A percentile compares a stretch with the other conserved stretches of the same genome.
These are phyloP conservation scores for Hydra vulgaris DNA, from an alignment of 30 jellyfish, hydroid and myxozoan genomes.

Conservation along the genomic window DNA sequence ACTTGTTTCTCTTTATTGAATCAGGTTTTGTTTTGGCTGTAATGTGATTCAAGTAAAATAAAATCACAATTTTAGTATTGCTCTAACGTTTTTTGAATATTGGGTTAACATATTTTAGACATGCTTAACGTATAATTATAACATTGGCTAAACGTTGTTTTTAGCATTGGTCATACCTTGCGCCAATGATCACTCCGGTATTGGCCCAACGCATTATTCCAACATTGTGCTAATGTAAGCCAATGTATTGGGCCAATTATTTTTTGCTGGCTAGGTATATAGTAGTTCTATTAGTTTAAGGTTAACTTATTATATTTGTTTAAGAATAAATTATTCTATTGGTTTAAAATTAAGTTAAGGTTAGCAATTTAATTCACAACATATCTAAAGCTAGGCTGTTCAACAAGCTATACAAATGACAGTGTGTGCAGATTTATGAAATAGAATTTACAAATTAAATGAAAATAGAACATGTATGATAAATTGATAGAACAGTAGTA, in stretches of 20 bases:
- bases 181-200: not conserved
- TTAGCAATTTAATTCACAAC: no score
- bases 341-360: no score
- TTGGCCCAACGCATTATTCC: not conserved
- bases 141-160: not conserved
- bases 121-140: not conserved
- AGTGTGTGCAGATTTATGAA: no score
- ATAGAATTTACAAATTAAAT: no score
- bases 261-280: not conserved
- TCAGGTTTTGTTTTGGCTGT: not conserved
- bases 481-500: no score
- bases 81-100: not conserved
- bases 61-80: not conserved
- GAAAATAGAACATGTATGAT: no score
- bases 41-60: not conserved
- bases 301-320: no score
- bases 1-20: not conserved
- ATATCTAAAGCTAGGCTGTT: no score
- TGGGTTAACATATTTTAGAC: not conserved
- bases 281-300: no score
- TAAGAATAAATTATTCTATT: no score
- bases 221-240: not conserved
- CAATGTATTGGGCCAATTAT: not conserved
- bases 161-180: not conserved
- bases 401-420: no score